Evolutionary conservation across 1,140 invertebrate genomes (phyloP), one percentile per base, ranked within the genome.

Genomic region (Heliconius hermathena): DNA sequence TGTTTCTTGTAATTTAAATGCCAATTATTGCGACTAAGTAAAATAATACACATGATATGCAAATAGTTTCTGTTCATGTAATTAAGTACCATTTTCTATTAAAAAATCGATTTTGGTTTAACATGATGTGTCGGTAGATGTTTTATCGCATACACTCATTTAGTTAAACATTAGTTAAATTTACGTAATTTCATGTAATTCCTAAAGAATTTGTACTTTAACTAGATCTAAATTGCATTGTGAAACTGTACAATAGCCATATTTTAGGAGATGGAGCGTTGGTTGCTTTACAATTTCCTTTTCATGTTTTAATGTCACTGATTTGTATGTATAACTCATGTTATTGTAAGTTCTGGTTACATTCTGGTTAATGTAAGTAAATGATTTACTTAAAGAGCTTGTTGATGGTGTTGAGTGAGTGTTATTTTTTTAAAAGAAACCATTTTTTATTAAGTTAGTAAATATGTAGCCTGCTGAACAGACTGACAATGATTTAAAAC

Each of bases 81-180:
- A 90, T 89, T 88, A 91, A 92, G 89, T 90, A 87, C 89, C 85
- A 84, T 91, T 92, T 93, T 91, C 88, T 92, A 87, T 93, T 90
- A 93, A 88, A 90, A 92, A 88, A 90, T 87, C 90, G 84, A 87
- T 88, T 85, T 88, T 81, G 66, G 82, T 89, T 86, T 85, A 83
- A 88, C 84, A 85, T 90, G 91, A 90, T 94, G 91, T 94, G 91
- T 94, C 91, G 79, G 89, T 93, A 93, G 92, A 88, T 90, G 88
- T 92, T 87, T 89, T 89, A 76, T 84, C 83, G 80, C 83, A 80
- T 89, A 90, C 88, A 93, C 86, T 91, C 87, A 85, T 91, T 93
- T 92, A 94, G 91, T 93, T 93, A 87, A 93, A 89, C 81, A 89
- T 94, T 94, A 94, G 92, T 94, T 94, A 93, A 94, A 93, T 94